Percentiles rank a stretch among this genome's conserved stretches.
phyloP scores from a whole-genome alignment of 2,113 vertebrate genomes.

The Kryptolebias marmoratus region DNA sequence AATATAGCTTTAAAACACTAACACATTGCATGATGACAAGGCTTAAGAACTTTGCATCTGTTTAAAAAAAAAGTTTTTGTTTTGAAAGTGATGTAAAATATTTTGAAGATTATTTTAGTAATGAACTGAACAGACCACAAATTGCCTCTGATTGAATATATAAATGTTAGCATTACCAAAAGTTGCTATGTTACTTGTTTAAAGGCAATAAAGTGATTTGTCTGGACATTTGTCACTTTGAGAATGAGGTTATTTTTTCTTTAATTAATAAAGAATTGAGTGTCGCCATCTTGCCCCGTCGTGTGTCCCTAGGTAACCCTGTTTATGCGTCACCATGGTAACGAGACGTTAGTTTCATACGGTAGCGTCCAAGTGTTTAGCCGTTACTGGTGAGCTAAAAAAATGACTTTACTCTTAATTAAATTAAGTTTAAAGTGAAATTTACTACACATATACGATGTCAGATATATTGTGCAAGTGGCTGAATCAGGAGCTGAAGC shows the following conservation, averaged over 20 bases:
- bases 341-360: background rate
- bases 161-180: constrained; percentile 54
- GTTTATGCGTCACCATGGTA: constrained; percentile 1
- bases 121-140: constrained; percentile 16
- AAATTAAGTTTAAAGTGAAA: background rate
- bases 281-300: background rate
- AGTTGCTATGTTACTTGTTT: constrained; percentile 54
- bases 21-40: constrained; percentile 61
- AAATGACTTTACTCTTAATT: no score
- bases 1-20: constrained; percentile 57
- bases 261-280: background rate
- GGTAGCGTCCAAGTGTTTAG: background rate
- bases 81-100: constrained; percentile 29
- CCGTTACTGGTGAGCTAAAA: background rate
- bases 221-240: constrained; percentile 15
- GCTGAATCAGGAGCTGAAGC: constrained; percentile 88
- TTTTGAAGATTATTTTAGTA: constrained; percentile 53
- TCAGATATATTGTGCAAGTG: constrained; percentile 88
- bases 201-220: constrained; percentile 69
- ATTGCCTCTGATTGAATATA: constrained; percentile 19
- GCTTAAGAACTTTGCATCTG: constrained; percentile 28
- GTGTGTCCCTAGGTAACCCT: no score
- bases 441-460: constrained; percentile 73
- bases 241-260: no score
- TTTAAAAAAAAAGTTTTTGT: constrained; percentile 1